Evolutionary conservation across 2,797 vertebrate genomes (phyloP).

Genomic region (Argentina silus): DNA sequence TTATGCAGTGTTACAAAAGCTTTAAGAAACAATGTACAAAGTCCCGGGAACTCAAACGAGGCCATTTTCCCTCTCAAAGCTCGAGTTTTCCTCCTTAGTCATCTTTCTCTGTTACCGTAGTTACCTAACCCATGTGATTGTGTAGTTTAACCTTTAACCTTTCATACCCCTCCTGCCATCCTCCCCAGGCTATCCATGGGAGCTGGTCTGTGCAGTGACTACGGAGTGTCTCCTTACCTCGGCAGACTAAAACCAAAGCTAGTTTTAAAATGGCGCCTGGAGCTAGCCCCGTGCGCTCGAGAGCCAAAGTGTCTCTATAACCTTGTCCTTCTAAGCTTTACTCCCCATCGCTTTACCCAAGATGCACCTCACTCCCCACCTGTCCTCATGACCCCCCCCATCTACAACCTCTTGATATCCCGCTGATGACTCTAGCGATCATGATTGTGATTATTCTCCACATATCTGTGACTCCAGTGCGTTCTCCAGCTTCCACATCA

Average conservation of each 20-base stretch:
- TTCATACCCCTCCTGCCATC: conserved; percentile 10
- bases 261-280: conserved; percentile 63
- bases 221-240: conserved; percentile 55
- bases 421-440: neutral
- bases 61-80: conserved; percentile 30
- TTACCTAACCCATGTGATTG: conserved; percentile 19
- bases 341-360: conserved; percentile 59
- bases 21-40: conserved; percentile 69
- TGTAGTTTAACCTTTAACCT: conserved; percentile 51
- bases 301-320: conserved; percentile 35
- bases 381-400: conserved; percentile 37
- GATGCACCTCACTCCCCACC: conserved; percentile 45
- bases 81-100: conserved; percentile 58
- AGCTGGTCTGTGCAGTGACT: conserved; percentile 57
- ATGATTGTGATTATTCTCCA: neutral
- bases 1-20: conserved; percentile 79
- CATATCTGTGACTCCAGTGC: conserved; percentile 15
- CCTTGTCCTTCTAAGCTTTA: conserved; percentile 65
- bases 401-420: conserved; percentile 30
- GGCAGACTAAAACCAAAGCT: conserved; percentile 78
- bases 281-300: conserved; percentile 1
- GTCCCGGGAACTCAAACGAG: conserved; percentile 64
- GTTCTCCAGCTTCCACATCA: conserved; percentile 17
- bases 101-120: conserved; percentile 63
- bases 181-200: conserved; percentile 46